A percentile compares a stretch with the other conserved stretches of the same genome.
Conservation (phyloP, 2,888 invertebrate genomes). For the Malacosoma neustria region DNA sequence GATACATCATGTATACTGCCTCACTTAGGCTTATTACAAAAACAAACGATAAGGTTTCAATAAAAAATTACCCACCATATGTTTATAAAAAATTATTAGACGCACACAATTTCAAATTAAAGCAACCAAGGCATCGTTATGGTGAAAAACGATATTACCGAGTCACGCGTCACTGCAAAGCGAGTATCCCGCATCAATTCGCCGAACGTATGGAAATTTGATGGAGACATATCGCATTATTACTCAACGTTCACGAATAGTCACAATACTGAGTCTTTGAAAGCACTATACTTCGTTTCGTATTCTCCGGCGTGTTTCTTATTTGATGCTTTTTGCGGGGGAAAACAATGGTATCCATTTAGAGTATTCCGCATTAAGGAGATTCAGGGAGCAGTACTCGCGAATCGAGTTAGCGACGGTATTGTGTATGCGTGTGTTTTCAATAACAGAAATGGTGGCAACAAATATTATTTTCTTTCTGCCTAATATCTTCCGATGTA, state of each 20-base stretch:
- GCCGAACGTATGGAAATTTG: constrained; percentile 62
- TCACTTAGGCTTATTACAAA: too few species aligned
- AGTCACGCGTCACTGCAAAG: constrained; percentile 45
- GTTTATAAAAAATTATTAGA: too few species aligned
- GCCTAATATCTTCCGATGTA: neutral
- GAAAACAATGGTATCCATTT: constrained; percentile 58
- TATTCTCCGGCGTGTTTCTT: constrained; percentile 37
- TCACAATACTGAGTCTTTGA: constrained; percentile 43
- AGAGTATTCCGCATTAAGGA: constrained; percentile 41
- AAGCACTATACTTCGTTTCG: constrained; percentile 47
- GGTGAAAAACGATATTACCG: constrained; percentile 32
- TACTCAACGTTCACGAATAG: constrained; percentile 35
- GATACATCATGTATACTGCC: too few species aligned
- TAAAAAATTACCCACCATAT: too few species aligned
- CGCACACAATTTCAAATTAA: too few species aligned
- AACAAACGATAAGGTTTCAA: too few species aligned
- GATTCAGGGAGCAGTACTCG: constrained; percentile 31
- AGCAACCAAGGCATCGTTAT: constrained; percentile 11
- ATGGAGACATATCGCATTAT: constrained; percentile 62
- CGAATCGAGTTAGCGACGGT: constrained; percentile 37
- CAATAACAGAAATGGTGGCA: constrained; percentile 16
- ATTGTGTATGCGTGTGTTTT: constrained; percentile 28
- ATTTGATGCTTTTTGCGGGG: constrained; percentile 46
- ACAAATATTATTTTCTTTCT: constrained; percentile 7
- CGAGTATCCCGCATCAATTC: constrained; percentile 38